A percentile compares a stretch with the other conserved stretches of the same genome.
These are phyloP conservation scores for Meghimatium bilineatum DNA, from an alignment of 2,888 invertebrate species.

Conservation along the genomic window DNA sequence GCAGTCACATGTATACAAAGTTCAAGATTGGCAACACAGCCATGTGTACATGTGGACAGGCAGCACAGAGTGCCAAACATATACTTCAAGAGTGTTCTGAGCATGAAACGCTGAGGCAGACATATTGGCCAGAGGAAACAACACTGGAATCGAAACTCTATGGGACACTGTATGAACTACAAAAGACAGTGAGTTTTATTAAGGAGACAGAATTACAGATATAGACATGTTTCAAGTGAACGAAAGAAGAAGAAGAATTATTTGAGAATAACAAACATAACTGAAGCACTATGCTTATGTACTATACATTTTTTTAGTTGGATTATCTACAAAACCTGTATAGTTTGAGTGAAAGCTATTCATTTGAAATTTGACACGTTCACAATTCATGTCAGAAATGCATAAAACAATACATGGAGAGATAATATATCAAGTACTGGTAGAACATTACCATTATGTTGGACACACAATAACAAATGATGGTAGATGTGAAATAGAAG, in stretches of 20 bases:
- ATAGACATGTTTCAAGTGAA: neutral
- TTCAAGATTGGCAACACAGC: slow-evolving; percentile 3
- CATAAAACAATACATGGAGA: too few relatives aligned
- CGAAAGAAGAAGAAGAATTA: neutral
- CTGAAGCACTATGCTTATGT: too few relatives aligned
- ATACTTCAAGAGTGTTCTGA: neutral
- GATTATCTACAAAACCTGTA: too few relatives aligned
- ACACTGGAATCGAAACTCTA: neutral
- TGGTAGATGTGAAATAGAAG: too few relatives aligned
- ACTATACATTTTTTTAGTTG: too few relatives aligned
- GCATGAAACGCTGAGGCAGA: neutral
- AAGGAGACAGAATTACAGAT: neutral
- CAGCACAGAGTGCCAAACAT: neutral
- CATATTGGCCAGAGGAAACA: neutral
- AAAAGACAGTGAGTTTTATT: neutral
- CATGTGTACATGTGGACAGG: neutral
- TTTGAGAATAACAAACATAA: too few relatives aligned
- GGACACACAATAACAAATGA: too few relatives aligned
- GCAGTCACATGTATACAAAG: slow-evolving; percentile 5
- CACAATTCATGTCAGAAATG: too few relatives aligned
- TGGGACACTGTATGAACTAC: neutral
- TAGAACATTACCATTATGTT: too few relatives aligned
- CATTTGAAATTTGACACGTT: too few relatives aligned
- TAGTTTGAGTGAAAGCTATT: too few relatives aligned
- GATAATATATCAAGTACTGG: too few relatives aligned